Conservation (phyloP, 2,888 invertebrate species). For the Dicycla oo region DNA sequence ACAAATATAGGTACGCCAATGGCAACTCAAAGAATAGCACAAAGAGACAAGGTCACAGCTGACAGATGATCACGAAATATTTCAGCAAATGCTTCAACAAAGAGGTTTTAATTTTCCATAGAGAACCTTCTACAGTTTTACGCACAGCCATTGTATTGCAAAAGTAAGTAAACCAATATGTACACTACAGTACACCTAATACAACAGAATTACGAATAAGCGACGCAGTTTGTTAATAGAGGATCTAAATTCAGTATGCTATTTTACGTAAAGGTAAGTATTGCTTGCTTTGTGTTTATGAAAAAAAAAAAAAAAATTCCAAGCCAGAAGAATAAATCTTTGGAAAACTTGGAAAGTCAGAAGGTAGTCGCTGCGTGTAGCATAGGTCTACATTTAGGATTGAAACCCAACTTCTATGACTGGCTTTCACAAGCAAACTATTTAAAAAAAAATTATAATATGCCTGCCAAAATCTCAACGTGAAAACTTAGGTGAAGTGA, state of each 20-base stretch:
- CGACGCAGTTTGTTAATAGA: background rate
- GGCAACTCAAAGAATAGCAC: conserved; percentile 26
- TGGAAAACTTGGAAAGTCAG: background rate
- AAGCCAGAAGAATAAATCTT: background rate
- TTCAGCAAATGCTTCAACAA: conserved; percentile 47
- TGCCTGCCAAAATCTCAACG: background rate
- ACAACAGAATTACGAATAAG: background rate
- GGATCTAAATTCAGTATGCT: background rate
- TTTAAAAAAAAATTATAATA: background rate
- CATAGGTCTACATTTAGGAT: too few relatives aligned
- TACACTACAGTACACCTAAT: background rate
- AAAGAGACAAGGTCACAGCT: conserved; percentile 38
- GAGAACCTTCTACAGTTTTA: conserved; percentile 3
- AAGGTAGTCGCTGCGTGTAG: too few relatives aligned
- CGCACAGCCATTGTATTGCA: conserved; percentile 15
- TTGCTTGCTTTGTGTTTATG: background rate
- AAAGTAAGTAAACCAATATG: background rate
- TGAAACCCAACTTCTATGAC: too few relatives aligned
- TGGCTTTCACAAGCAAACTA: background rate
- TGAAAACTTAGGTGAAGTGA: too few relatives aligned
- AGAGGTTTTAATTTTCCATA: conserved; percentile 35
- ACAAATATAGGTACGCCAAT: conserved; percentile 22
- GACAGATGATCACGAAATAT: conserved; percentile 28
- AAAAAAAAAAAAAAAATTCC: background rate
- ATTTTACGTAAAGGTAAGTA: background rate